These are phyloP conservation scores for Diuraphis noxia DNA, from an alignment of 1,140 invertebrate species.

Conservation along the genomic window DNA sequence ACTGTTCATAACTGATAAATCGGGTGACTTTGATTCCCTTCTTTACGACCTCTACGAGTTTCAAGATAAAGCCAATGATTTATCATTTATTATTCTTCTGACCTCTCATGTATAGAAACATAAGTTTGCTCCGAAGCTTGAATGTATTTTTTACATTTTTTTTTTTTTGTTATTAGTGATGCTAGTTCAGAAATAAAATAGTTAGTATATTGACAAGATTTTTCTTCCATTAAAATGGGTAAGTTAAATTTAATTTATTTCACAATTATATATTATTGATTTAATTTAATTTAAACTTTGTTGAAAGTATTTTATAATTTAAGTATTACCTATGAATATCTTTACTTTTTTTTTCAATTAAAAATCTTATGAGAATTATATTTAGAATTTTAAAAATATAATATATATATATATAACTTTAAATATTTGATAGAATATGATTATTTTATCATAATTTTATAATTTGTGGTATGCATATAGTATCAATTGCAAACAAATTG, in stretches of 20 bases:
- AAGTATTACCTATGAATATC: not conserved
- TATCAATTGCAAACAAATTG: not conserved
- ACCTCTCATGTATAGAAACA: conserved; percentile 46
- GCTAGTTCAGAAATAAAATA: conserved; percentile 2
- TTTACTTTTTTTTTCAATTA: not conserved
- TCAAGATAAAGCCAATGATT: conserved; percentile 30
- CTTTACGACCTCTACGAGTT: conserved; percentile 50
- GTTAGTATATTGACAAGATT: not conserved
- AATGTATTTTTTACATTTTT: not conserved
- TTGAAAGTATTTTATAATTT: not conserved
- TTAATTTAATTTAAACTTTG: not conserved
- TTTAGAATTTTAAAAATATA: too few species aligned
- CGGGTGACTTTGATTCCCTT: conserved; percentile 50
- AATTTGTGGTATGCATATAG: not conserved
- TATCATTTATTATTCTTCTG: conserved; percentile 45
- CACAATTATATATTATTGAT: not conserved
- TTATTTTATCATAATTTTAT: not conserved
- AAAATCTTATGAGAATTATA: not conserved
- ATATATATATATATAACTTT: not conserved
- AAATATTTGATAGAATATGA: not conserved
- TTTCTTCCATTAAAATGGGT: conserved; percentile 38
- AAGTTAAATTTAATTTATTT: not conserved
- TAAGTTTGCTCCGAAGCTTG: conserved; percentile 30
- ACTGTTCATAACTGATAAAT: conserved; percentile 50
- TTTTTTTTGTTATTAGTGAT: conserved; percentile 15